Evolutionary conservation across 2,797 vertebrate species (phyloP).

Genomic region (Channa striata): DNA sequence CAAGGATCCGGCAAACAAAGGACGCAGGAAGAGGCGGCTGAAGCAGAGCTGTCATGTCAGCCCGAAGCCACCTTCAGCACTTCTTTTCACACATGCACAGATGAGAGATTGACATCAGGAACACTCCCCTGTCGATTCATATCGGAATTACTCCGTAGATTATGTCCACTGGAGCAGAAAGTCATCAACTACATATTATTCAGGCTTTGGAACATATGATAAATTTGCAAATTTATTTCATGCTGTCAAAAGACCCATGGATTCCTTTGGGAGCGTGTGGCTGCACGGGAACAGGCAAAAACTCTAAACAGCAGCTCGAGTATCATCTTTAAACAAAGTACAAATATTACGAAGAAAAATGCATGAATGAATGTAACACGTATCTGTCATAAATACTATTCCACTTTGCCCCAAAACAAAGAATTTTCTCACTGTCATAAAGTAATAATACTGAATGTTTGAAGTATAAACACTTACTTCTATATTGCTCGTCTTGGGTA

Average conservation of each 20-base stretch:
- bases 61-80: conserved; percentile 47
- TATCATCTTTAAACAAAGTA: conserved; percentile 5
- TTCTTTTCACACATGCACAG: conserved; percentile 20
- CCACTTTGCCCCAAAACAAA: conserved; percentile 1
- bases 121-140: conserved; percentile 14
- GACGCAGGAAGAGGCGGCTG: conserved; percentile 38
- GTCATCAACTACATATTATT: conserved; percentile 14
- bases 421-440: neutral
- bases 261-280: conserved; percentile 8
- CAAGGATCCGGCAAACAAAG: conserved; percentile 75
- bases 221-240: conserved; percentile 20
- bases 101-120: conserved; percentile 28
- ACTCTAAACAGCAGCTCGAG: conserved; percentile 21
- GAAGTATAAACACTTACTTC: conserved; percentile 26
- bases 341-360: conserved; percentile 10
- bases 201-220: conserved; percentile 10
- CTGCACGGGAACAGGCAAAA: conserved; percentile 18
- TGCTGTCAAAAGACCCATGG: conserved; percentile 17
- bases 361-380: conserved; percentile 8
- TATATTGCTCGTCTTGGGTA: conserved; percentile 1
- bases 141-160: conserved; percentile 16
- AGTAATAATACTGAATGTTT: conserved; percentile 31
- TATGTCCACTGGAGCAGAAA: conserved; percentile 20
- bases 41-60: conserved; percentile 50
- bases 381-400: conserved; percentile 9